Evolutionary conservation across 2,888 invertebrate genomes (phyloP).

Genomic region (Meiosimyza decipiens): DNA sequence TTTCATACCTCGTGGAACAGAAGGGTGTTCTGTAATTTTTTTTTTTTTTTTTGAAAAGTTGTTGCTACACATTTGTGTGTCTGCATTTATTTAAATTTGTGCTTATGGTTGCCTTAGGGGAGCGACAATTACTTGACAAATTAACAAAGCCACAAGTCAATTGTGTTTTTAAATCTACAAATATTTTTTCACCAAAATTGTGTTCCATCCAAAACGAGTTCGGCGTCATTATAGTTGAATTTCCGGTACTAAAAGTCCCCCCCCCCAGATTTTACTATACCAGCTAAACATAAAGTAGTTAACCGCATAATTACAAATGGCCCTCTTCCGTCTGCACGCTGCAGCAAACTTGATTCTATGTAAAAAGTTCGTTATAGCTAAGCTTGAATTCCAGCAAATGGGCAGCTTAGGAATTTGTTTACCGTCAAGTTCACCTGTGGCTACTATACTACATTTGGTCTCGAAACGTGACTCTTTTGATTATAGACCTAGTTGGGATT

Average conservation of each 20-base stretch:
- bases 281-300: background rate
- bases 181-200: background rate
- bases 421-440: too few species aligned
- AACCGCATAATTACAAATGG: background rate
- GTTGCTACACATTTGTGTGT: too few species aligned
- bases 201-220: background rate
- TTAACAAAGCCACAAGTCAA: too few species aligned
- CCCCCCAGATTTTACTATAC: background rate
- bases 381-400: background rate
- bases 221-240: too few species aligned
- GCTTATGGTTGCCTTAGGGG: background rate
- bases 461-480: too few species aligned
- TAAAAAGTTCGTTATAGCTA: background rate
- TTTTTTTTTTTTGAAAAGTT: too few species aligned
- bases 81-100: too few species aligned
- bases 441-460: background rate
- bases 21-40: too few species aligned
- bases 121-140: too few species aligned
- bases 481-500: slow-evolving; percentile 16
- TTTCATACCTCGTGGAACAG: too few species aligned
- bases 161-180: background rate
- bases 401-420: background rate
- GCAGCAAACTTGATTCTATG: too few species aligned
- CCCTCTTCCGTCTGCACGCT: too few species aligned
- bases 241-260: background rate